Evolutionary conservation across 2,113 vertebrate species (phyloP), one percentile per base, ranked within the genome.

Genomic region (Lasiurus cinereus): DNA sequence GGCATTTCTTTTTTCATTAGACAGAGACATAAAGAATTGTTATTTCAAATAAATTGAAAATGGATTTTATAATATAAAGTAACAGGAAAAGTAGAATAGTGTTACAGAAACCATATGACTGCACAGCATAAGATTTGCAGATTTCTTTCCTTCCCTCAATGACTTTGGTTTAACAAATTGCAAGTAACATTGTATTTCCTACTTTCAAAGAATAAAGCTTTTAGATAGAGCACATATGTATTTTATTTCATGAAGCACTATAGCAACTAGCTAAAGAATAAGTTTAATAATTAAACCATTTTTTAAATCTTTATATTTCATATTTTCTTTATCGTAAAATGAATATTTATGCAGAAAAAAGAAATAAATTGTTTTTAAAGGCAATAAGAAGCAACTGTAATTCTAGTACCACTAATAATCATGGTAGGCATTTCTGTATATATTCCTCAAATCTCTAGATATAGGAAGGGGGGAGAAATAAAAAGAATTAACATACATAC

Each of bases 1-100:
- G 54, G 3, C 21, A 88, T 91, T 90, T 94, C 36, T 94, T 94
- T 93, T 76, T 46, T 83, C 77, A 31, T 64, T 95, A 88, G 62
- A n/a, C 50, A 86, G 10, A 91, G 36, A 54, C 79, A 72, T 64
- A 74, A 69, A 93, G 39, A 48, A 87, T 56, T 92, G 18, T 8
- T 95, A 74, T 66, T 73, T 93, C 46, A 91, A 93, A 39, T 70
- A 21, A 87, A 70, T 87, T 89, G 9, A 80, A 50, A 93, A 66
- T 76, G 84, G 43, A 52, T 88, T 50, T 50, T 95, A 56, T 69
- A 93, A 86, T 62, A 50, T 79, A 5, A 80, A 86, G 70, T 83
- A 78, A 50, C 5, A 56, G 27, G 22, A 4, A 84, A 77, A 90
- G 31, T 83, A 77, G 27, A 22, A 33, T 22, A 54, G 29, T 87